Percentiles rank a stretch among this genome's conserved stretches.
Evolutionary conservation across 2,113 vertebrate species (phyloP).

Genomic region (Atrichornis clamosus): DNA sequence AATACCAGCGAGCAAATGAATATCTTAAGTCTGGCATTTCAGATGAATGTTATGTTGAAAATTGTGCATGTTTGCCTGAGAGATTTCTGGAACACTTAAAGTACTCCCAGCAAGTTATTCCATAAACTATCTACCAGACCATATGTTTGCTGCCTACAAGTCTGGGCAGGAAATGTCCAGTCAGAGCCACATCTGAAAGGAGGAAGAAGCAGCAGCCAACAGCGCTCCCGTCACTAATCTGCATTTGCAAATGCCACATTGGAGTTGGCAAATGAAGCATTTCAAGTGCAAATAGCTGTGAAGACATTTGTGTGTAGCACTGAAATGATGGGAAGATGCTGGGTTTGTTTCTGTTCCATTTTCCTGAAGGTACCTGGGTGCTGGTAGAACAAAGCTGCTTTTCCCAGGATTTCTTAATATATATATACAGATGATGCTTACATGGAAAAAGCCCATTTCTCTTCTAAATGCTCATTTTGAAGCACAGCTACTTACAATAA

Average conservation of each 20-base stretch:
- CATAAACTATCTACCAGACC: conserved; percentile 25
- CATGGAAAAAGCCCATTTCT: not conserved
- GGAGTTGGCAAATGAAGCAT: conserved; percentile 41
- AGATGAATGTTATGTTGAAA: not conserved
- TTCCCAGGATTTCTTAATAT: not conserved
- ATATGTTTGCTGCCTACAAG: conserved; percentile 52
- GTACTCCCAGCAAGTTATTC: conserved; percentile 29
- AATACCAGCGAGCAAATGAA: conserved; percentile 27
- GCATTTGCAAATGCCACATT: conserved; percentile 47
- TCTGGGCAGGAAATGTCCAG: conserved; percentile 51
- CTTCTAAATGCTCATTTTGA: not conserved
- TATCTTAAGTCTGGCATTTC: conserved; percentile 68
- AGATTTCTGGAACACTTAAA: conserved; percentile 49
- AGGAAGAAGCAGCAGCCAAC: conserved; percentile 39
- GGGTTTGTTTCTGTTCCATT: not conserved
- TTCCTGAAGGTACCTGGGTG: not conserved
- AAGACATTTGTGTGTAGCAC: not conserved
- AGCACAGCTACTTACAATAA: not conserved
- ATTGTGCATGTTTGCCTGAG: not conserved
- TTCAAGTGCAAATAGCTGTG: conserved; percentile 47
- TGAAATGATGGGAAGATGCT: not conserved
- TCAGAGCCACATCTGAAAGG: conserved; percentile 25
- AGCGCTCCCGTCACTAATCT: conserved; percentile 12
- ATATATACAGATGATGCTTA: not conserved
- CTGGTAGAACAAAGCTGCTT: not conserved